These are phyloP conservation scores for Drosophila austrosaltans DNA, from an alignment of 2,888 invertebrate species.

Conservation along the genomic window DNA sequence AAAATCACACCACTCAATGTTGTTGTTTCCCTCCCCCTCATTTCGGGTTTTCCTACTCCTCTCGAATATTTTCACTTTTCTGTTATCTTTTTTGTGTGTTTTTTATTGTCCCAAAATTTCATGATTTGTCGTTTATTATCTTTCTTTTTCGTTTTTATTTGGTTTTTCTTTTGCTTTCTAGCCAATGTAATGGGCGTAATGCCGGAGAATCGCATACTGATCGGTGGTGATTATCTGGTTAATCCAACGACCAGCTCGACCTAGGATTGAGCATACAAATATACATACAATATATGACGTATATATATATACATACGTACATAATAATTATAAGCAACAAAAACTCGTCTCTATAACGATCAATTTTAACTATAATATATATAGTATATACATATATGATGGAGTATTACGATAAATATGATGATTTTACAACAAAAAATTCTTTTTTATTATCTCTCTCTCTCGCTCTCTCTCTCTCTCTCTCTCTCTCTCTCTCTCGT, in stretches of 20 bases:
- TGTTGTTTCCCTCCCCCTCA: too few species aligned
- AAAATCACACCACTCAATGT: too few species aligned
- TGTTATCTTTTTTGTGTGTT: too few species aligned
- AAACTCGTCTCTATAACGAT: not conserved
- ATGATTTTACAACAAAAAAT: constrained; percentile 14
- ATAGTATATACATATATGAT: constrained; percentile 32
- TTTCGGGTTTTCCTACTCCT: too few species aligned
- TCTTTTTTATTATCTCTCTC: not conserved
- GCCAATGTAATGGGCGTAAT: constrained; percentile 86
- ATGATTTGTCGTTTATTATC: constrained; percentile 27
- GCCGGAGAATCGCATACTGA: constrained; percentile 87
- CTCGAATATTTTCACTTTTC: too few species aligned
- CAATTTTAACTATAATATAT: constrained; percentile 2
- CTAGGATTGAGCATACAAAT: constrained; percentile 47
- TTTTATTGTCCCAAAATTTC: not conserved
- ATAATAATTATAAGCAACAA: not conserved
- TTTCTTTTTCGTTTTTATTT: constrained; percentile 41
- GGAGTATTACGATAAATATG: constrained; percentile 53
- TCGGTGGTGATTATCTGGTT: constrained; percentile 87
- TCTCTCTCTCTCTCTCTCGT: not conserved
- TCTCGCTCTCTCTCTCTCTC: too few species aligned
- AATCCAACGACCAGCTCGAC: constrained; percentile 84
- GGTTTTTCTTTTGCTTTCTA: constrained; percentile 53
- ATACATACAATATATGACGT: constrained; percentile 9
- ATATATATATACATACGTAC: not conserved